Conservation (phyloP, 2,888 invertebrate species). For the Parnassius mnemosyne region DNA sequence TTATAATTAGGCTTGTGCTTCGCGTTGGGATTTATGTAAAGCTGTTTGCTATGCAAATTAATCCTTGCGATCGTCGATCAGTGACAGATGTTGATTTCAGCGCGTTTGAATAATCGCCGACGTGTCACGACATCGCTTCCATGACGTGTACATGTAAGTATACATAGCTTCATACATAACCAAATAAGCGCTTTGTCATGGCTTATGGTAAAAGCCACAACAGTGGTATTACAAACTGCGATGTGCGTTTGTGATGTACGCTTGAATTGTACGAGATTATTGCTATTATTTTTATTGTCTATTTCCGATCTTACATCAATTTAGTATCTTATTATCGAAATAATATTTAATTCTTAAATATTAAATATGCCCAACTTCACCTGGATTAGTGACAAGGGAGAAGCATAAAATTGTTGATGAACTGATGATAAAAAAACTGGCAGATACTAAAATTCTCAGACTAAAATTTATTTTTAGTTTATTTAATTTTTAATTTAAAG, state of each 20-base stretch:
- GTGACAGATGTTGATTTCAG: constrained; percentile 61
- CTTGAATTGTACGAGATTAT: neutral
- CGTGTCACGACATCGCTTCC: constrained; percentile 36
- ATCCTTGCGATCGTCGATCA: constrained; percentile 53
- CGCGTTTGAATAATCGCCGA: constrained; percentile 55
- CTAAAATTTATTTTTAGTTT: no score
- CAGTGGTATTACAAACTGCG: constrained; percentile 2
- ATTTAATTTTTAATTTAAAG: no score
- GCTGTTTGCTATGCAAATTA: constrained; percentile 61
- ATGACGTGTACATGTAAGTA: constrained; percentile 11
- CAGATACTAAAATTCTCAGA: no score
- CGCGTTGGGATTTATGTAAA: constrained; percentile 54
- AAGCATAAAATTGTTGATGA: no score
- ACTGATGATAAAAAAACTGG: no score
- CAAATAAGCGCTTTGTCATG: constrained; percentile 25
- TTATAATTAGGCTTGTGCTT: constrained; percentile 47
- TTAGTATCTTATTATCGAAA: no score
- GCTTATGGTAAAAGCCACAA: constrained; percentile 5
- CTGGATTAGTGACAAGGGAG: no score
- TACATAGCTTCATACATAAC: constrained; percentile 24
- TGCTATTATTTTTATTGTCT: no score
- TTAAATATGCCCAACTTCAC: no score
- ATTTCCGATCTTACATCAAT: no score
- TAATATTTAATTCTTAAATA: no score
- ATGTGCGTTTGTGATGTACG: neutral